A percentile compares a stretch with the other conserved stretches of the same genome.
phyloP scores from a whole-genome alignment of 2,113 vertebrate species.

The Cyphomyrus plagiostoma region DNA sequence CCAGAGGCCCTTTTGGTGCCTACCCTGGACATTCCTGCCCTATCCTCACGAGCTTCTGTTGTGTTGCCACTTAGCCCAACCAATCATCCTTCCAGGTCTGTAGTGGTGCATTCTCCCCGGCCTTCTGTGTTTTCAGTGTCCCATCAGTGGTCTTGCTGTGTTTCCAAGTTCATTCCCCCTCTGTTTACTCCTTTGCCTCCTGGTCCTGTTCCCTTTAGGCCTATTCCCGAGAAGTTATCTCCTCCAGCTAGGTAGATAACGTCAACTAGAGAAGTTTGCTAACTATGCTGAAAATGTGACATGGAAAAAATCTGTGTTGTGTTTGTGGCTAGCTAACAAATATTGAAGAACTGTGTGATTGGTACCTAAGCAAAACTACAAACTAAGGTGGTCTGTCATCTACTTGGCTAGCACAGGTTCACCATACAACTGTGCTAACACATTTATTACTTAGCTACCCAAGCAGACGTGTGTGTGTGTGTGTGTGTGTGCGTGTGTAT shows the following conservation, averaged over 20 bases:
- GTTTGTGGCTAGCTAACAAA: neutral
- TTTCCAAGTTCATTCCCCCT: neutral
- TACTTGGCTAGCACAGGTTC: neutral
- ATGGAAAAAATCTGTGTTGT: neutral
- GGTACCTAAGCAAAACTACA: neutral
- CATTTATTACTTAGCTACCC: neutral
- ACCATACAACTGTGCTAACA: neutral
- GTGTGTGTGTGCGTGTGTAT: too few species aligned
- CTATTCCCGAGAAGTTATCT: too few species aligned
- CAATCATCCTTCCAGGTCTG: neutral
- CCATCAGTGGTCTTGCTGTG: neutral
- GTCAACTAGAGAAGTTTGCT: neutral
- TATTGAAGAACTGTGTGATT: neutral
- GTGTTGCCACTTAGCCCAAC: neutral
- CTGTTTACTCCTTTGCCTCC: neutral
- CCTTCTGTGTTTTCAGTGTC: neutral
- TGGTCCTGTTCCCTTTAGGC: neutral
- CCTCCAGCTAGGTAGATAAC: neutral
- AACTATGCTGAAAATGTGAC: neutral
- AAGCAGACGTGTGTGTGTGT: neutral
- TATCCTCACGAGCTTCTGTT: neutral
- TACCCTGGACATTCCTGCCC: neutral
- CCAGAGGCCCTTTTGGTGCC: neutral
- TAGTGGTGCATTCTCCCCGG: neutral
- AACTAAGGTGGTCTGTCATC: neutral